These are phyloP conservation scores for Zaprionus camerounensis DNA, from an alignment of 1,140 invertebrate species.

Conservation along the genomic window DNA sequence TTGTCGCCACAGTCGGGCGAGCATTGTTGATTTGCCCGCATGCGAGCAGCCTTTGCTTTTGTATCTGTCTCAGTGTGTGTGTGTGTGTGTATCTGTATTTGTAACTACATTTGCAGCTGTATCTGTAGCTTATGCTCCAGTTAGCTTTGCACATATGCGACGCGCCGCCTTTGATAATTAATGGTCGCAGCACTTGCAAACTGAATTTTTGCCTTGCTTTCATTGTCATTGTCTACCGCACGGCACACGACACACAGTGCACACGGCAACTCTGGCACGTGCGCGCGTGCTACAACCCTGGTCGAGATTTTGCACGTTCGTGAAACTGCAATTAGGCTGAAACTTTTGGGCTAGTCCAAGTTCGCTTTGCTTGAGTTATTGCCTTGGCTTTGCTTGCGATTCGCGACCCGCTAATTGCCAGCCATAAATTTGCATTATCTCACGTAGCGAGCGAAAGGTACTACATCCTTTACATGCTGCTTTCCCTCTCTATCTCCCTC, in stretches of 20 bases:
- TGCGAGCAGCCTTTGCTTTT: constrained; percentile 1
- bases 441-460: constrained; percentile 59
- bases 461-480: constrained; percentile 14
- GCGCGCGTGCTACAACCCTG: constrained; percentile 1
- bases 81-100: constrained; percentile 4
- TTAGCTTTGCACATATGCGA: constrained; percentile 46
- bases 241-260: neutral
- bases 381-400: constrained; percentile 64
- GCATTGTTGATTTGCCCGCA: constrained; percentile 12
- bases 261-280: neutral
- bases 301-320: constrained; percentile 61
- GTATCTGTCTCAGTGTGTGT: constrained; percentile 1
- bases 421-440: constrained; percentile 81
- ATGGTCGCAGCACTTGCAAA: constrained; percentile 59
- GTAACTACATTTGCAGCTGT: constrained; percentile 27
- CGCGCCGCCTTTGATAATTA: constrained; percentile 58
- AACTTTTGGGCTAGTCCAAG: constrained; percentile 58
- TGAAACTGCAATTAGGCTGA: constrained; percentile 70
- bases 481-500: neutral
- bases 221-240: constrained; percentile 39
- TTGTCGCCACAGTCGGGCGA: constrained; percentile 26
- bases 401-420: constrained; percentile 77
- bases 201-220: constrained; percentile 61
- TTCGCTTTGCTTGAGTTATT: constrained; percentile 64
- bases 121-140: constrained; percentile 28